Evolutionary conservation across 2,888 invertebrate species (phyloP), one percentile per base, ranked within the genome.

Genomic region (Stenolophus ochropezus): DNA sequence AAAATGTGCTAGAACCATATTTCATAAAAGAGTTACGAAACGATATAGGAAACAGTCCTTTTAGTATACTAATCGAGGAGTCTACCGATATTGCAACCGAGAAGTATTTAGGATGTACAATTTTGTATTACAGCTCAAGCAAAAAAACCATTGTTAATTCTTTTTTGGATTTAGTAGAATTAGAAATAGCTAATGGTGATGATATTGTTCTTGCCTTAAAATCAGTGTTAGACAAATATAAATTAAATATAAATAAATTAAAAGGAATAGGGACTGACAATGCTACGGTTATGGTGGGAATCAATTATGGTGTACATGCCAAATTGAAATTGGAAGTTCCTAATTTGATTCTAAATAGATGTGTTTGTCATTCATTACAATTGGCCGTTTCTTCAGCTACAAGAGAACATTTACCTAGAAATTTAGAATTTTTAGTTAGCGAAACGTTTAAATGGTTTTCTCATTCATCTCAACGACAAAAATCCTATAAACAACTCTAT

Each of bases 251-350:
- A n/a, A 25, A 84, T 73, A 86, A 87, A 79, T 83, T 86, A 83
- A 84, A 84, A 82, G 87, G 87, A 27, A 86, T 88, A 76, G 88
- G 87, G 11, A 87, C 86, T 23, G 88, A 88, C 78, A 88, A 87
- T 84, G 87, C 86, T 1, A 84, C 86, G 16, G 87, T 87, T 1
- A 88, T 88, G 87, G 83, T 84, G 6, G 88, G 87, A 4, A 83
- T 86, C 2, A 88, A 88, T 83, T 86, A 86, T 82, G 87, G 88
- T 1, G 87, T 88, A 3, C 83, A 85, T 83, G 79, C 83, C 27
- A 85, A 84, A 85, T 61, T 88, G 65, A 87, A 87, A 85, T 69
- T 78, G 82, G 83, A 86, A 14, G 51, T 85, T n/a, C 86, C 86
- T 16, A 77, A 85, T 79, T 77, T 86, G 71, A 83, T 86, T 83